Percentiles rank a stretch among this genome's conserved stretches.
Evolutionary conservation across 1,140 invertebrate genomes (phyloP).

Genomic region (Caenorhabditis briggsae): DNA sequence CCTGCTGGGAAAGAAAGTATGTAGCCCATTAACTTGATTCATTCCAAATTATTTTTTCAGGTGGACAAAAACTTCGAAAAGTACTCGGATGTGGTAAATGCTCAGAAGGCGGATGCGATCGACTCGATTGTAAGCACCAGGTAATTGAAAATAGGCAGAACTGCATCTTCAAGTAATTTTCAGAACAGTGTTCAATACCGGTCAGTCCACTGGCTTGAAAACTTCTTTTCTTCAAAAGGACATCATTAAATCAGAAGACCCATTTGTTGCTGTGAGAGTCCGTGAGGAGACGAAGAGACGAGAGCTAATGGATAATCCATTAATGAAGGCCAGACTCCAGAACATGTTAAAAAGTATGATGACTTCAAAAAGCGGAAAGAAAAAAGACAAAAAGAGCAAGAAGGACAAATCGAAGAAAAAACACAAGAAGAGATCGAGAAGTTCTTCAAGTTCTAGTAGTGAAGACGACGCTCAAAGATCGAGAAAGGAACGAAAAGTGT

Average conservation of each 20-base stretch:
- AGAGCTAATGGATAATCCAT: constrained; percentile 61
- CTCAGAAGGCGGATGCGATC: constrained; percentile 57
- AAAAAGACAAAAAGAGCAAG: constrained; percentile 9
- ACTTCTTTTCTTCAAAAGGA: constrained; percentile 55
- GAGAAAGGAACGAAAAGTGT: not conserved
- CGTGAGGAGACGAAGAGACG: constrained; percentile 49
- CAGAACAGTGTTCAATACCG: constrained; percentile 22
- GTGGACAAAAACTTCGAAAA: constrained; percentile 65
- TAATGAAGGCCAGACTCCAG: constrained; percentile 57
- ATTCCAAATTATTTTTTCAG: constrained; percentile 26
- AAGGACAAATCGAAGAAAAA: constrained; percentile 29
- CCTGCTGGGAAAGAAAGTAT: constrained; percentile 60
- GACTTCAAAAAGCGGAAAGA: constrained; percentile 29
- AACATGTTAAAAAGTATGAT: constrained; percentile 38
- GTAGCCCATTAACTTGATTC: constrained; percentile 14
- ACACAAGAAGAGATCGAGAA: constrained; percentile 5
- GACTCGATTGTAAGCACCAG: constrained; percentile 31
- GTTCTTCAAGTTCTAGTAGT: not conserved
- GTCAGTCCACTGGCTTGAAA: constrained; percentile 30
- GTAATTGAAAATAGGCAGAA: not conserved
- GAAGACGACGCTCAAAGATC: not conserved
- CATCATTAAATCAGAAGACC: constrained; percentile 61
- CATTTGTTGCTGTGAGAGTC: constrained; percentile 62
- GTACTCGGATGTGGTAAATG: constrained; percentile 61
- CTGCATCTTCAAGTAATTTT: not conserved